A percentile compares a stretch with the other conserved stretches of the same genome.
These are phyloP conservation scores for Arnoldichthys spilopterus DNA, from an alignment of 2,797 vertebrate species.

Conservation along the genomic window DNA sequence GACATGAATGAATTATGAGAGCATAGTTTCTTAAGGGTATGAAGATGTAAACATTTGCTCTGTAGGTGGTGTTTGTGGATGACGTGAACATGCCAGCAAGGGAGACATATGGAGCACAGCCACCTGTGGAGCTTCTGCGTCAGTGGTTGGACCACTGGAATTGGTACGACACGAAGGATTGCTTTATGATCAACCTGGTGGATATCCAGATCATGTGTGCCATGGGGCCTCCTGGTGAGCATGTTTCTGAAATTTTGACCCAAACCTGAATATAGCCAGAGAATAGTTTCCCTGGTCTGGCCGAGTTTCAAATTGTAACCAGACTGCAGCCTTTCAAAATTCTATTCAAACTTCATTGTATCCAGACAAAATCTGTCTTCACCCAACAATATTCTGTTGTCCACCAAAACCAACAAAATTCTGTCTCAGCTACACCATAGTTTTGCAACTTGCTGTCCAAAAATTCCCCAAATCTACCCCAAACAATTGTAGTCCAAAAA, in stretches of 20 bases:
- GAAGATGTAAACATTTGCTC: conserved; percentile 10
- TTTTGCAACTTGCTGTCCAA: too few species aligned
- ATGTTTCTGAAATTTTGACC: not conserved
- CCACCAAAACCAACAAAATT: not conserved
- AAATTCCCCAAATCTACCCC: too few species aligned
- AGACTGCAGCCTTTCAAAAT: not conserved
- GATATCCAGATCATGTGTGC: conserved; percentile 90
- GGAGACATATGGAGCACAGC: conserved; percentile 91
- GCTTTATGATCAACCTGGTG: conserved; percentile 84
- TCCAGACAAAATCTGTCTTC: not conserved
- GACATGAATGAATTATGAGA: not conserved
- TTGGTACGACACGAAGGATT: conserved; percentile 92
- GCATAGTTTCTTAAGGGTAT: not conserved
- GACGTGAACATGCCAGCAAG: conserved; percentile 93
- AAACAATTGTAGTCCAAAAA: too few species aligned
- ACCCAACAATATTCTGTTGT: too few species aligned
- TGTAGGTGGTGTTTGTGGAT: conserved; percentile 91
- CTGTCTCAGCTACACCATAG: too few species aligned
- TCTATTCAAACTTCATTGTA: not conserved
- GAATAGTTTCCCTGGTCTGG: not conserved
- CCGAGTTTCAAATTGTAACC: not conserved
- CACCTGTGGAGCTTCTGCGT: conserved; percentile 89
- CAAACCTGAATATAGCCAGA: not conserved
- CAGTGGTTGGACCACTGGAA: conserved; percentile 94
- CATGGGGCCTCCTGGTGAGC: conserved; percentile 91